Conservation (phyloP, 2,888 invertebrate genomes). For the Athalia circularis region DNA sequence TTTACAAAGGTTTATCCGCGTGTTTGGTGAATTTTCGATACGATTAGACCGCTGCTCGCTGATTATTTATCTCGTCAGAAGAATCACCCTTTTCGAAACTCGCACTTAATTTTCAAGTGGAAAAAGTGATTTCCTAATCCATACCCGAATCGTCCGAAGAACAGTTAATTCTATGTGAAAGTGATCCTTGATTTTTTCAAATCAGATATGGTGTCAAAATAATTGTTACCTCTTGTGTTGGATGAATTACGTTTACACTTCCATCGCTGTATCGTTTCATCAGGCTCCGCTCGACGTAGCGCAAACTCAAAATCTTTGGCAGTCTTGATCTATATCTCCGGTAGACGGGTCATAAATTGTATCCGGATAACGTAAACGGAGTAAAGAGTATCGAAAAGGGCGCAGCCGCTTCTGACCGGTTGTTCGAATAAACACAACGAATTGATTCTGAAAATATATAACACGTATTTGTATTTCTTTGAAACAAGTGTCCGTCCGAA, state of each 20-base stretch:
- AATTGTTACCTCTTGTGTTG: background rate
- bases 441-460: background rate
- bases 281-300: background rate
- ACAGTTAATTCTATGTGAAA: background rate
- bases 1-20: background rate
- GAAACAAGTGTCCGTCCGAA: too few relatives aligned
- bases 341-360: background rate
- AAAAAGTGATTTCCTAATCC: background rate
- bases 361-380: conserved; percentile 5
- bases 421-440: conserved; percentile 2
- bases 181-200: background rate
- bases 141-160: background rate
- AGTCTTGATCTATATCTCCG: background rate
- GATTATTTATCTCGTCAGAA: background rate
- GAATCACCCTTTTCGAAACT: conserved; percentile 5
- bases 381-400: conserved; percentile 16
- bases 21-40: conserved; percentile 8
- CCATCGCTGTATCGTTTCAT: background rate
- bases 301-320: background rate
- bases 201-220: background rate
- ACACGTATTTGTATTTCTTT: background rate
- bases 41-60: conserved; percentile 3
- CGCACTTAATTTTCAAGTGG: background rate
- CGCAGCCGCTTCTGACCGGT: background rate
- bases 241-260: background rate